Percentiles rank a stretch among this genome's conserved stretches.
These are phyloP conservation scores for Drosophila paracracens DNA, from an alignment of 2,888 invertebrate species.

Conservation along the genomic window DNA sequence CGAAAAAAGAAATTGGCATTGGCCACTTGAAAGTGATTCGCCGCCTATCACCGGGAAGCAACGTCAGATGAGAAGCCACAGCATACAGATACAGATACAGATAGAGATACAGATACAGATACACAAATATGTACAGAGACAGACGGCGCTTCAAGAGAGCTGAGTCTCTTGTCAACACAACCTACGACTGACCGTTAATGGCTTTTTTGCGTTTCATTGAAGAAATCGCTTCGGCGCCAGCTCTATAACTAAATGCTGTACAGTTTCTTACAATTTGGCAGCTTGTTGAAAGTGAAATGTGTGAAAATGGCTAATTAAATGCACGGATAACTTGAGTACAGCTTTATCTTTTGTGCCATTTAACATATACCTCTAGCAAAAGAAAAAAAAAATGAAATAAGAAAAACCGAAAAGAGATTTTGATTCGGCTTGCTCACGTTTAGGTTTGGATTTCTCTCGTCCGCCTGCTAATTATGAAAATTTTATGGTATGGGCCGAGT, in stretches of 20 bases:
- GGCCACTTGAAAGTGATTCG: constrained; percentile 70
- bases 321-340: constrained; percentile 54
- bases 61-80: constrained; percentile 37
- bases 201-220: constrained; percentile 77
- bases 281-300: constrained; percentile 81
- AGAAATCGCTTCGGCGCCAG: constrained; percentile 43
- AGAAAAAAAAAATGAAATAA: neutral
- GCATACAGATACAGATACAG: constrained; percentile 30
- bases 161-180: constrained; percentile 55
- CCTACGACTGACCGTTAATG: constrained; percentile 77
- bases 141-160: constrained; percentile 27
- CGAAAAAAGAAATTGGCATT: constrained; percentile 52
- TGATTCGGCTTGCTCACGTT: constrained; percentile 49
- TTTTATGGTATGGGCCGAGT: constrained; percentile 44
- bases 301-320: constrained; percentile 80
- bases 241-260: constrained; percentile 20
- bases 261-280: constrained; percentile 71
- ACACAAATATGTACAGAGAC: constrained; percentile 25
- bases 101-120: constrained; percentile 36
- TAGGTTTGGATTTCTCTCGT: constrained; percentile 41
- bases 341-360: constrained; percentile 35
- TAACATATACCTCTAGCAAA: constrained; percentile 34
- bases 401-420: constrained; percentile 23
- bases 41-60: constrained; percentile 58
- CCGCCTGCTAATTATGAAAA: constrained; percentile 63